A percentile compares a stretch with the other conserved stretches of the same genome.
phyloP scores from a whole-genome alignment of 2,113 vertebrate genomes.

The Mesembrinibis cayennensis region DNA sequence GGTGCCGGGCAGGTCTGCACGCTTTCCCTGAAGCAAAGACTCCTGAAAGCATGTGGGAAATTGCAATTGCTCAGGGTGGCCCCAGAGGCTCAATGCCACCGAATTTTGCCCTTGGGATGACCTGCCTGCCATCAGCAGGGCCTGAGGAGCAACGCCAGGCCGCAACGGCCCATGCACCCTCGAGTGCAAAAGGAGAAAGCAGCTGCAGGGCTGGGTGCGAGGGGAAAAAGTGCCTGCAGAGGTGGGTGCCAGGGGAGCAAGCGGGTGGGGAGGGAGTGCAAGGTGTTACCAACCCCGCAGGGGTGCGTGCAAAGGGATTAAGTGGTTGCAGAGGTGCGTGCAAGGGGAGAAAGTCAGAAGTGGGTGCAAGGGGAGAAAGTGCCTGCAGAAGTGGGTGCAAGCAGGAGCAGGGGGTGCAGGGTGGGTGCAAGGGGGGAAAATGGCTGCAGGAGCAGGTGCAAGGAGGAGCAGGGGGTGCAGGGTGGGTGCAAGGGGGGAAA shows the following conservation, averaged over 20 bases:
- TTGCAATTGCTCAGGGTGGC: background rate
- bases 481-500: too few species aligned
- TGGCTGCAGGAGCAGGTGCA: too few species aligned
- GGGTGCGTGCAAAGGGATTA: background rate
- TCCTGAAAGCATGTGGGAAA: accelerated
- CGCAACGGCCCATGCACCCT: accelerated
- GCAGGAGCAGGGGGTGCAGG: background rate
- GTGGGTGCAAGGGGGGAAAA: too few species aligned
- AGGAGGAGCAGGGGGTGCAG: too few species aligned
- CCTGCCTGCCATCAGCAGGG: background rate
- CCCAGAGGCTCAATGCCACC: accelerated
- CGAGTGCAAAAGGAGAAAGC: background rate
- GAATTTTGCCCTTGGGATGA: background rate
- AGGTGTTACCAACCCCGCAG: background rate
- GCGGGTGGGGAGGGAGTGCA: too few species aligned
- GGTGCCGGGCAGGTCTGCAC: background rate
- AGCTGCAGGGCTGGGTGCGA: background rate
- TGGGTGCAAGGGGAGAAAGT: too few species aligned
- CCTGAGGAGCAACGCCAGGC: background rate
- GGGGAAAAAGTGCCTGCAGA: background rate
- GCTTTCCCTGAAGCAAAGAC: background rate
- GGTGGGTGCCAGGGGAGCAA: background rate
- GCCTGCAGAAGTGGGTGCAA: too few species aligned
- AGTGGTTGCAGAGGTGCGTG: background rate
- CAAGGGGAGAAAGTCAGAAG: too few species aligned